A percentile compares a stretch with the other conserved stretches of the same genome.
Conservation (phyloP, 1,140 invertebrate genomes). For the Bathynomus jamesi region DNA sequence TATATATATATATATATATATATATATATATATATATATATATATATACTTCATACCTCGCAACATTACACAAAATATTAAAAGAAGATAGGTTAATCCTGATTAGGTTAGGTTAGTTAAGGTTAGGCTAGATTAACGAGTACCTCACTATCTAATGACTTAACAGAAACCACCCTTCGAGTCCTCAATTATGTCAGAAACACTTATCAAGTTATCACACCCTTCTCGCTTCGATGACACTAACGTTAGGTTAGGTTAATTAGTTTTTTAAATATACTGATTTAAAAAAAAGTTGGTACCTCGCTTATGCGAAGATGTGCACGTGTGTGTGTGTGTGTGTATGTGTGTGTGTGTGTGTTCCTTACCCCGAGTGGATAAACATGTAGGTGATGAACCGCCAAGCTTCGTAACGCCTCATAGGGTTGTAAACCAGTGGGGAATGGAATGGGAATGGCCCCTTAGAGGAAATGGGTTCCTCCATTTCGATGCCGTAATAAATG, state of each 20-base stretch:
- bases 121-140: no score
- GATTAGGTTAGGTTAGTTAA: no score
- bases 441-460: constrained; percentile 39
- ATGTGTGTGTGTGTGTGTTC: background rate
- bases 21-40: background rate
- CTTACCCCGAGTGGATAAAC: constrained; percentile 86
- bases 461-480: constrained; percentile 38
- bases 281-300: no score
- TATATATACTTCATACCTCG: background rate
- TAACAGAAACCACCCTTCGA: no score
- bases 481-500: constrained; percentile 44
- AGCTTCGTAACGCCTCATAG: constrained; percentile 70
- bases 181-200: no score
- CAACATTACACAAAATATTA: background rate
- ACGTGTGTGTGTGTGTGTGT: background rate
- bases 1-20: background rate
- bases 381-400: constrained; percentile 94
- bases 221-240: no score
- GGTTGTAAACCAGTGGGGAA: constrained; percentile 79
- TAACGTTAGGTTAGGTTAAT: no score
- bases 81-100: no score
- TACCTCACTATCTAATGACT: no score
- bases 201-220: no score
- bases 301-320: no score
- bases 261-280: no score